Percentiles rank a stretch among this genome's conserved stretches.
These are phyloP conservation scores for Limnephilus marmoratus DNA, from an alignment of 2,888 invertebrate genomes.

Conservation along the genomic window DNA sequence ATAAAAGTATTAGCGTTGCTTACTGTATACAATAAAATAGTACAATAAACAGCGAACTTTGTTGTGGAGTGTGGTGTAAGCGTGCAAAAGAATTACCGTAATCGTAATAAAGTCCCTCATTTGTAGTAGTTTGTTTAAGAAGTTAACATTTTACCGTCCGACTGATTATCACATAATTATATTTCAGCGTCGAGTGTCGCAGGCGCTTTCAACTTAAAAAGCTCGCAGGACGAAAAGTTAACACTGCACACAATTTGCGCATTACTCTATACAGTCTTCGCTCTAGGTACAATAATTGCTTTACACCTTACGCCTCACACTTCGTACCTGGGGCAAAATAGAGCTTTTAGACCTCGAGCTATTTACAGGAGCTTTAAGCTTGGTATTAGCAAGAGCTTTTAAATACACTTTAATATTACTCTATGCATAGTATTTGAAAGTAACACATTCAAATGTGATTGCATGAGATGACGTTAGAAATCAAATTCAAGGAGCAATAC, in stretches of 20 bases:
- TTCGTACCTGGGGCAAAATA: background rate
- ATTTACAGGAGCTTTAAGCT: conserved; percentile 26
- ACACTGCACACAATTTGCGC: conserved; percentile 43
- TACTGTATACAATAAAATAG: background rate
- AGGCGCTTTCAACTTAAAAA: conserved; percentile 26
- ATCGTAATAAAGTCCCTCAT: background rate
- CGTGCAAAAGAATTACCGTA: background rate
- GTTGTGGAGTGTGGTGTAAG: background rate
- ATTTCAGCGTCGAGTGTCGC: conserved; percentile 41
- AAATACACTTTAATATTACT: background rate
- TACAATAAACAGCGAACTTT: background rate
- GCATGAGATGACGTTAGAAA: too few species aligned
- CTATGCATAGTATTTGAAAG: background rate
- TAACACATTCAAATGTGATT: background rate
- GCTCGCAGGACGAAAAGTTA: conserved; percentile 29
- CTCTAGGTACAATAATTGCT: conserved; percentile 40
- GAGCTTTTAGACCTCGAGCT: conserved; percentile 19
- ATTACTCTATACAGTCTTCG: background rate
- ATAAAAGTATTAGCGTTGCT: too few species aligned
- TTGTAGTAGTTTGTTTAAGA: background rate
- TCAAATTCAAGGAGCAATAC: too few species aligned
- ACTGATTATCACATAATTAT: conserved; percentile 62
- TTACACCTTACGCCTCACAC: background rate
- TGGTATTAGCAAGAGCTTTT: background rate
- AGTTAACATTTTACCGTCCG: conserved; percentile 13